A percentile compares a stretch with the other conserved stretches of the same genome.
phyloP scores from a whole-genome alignment of 2,888 invertebrate species.

The Sesia bembeciformis region DNA sequence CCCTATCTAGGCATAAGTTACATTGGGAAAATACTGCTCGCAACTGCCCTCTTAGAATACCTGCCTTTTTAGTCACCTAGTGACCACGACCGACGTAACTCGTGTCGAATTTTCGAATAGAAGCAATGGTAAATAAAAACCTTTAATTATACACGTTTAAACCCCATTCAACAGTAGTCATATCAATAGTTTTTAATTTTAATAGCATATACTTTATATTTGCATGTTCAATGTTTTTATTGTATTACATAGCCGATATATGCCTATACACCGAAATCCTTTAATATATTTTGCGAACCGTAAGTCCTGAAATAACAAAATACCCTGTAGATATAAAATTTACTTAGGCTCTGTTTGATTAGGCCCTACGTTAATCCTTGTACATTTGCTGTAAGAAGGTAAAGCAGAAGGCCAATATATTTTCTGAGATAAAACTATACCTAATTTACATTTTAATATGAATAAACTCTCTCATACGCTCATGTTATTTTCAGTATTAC shows the following conservation, averaged over 20 bases:
- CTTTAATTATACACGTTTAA: too few relatives aligned
- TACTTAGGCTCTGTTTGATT: conserved; percentile 29
- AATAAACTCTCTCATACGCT: not conserved
- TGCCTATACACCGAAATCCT: not conserved
- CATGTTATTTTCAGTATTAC: too few relatives aligned
- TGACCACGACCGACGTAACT: too few relatives aligned
- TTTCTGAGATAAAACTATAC: not conserved
- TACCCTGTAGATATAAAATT: conserved; percentile 27
- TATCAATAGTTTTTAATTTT: too few relatives aligned
- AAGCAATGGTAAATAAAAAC: too few relatives aligned
- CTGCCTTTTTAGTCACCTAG: too few relatives aligned
- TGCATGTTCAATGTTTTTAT: not conserved
- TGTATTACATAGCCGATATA: not conserved
- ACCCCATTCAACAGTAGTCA: too few relatives aligned
- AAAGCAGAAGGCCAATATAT: not conserved
- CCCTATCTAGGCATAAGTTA: too few relatives aligned
- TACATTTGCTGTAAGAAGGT: conserved; percentile 4
- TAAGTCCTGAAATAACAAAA: conserved; percentile 28
- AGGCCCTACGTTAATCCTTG: conserved; percentile 10
- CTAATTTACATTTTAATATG: not conserved
- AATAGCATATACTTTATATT: too few relatives aligned
- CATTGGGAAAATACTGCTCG: too few relatives aligned
- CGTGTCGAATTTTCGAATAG: too few relatives aligned
- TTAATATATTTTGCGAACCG: not conserved
- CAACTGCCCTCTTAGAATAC: too few relatives aligned